Evolutionary conservation across 2,888 invertebrate species (phyloP).

Genomic region (Alitta virens): DNA sequence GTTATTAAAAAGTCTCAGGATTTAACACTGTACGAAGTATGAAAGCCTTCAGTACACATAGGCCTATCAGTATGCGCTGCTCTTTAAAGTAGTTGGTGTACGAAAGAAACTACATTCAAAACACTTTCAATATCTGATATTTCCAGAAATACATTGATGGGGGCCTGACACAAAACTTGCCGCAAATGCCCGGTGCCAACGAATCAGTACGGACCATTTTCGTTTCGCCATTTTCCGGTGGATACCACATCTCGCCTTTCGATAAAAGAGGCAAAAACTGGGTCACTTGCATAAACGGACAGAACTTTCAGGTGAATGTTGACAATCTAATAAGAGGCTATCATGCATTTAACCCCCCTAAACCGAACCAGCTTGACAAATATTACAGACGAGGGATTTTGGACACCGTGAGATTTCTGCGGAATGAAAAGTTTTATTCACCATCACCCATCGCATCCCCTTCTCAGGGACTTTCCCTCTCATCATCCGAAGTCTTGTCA

Average conservation of each 20-base stretch:
- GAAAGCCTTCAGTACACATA: too few species aligned
- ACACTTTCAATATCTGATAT: neutral
- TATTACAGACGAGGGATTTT: slow-evolving; percentile 52
- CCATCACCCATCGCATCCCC: too few species aligned
- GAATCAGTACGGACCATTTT: slow-evolving; percentile 74
- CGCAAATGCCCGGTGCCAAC: slow-evolving; percentile 68
- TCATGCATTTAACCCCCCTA: slow-evolving; percentile 21
- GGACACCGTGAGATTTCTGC: slow-evolving; percentile 52
- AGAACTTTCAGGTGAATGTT: slow-evolving; percentile 40
- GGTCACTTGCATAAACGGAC: slow-evolving; percentile 33
- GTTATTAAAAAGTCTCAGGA: too few species aligned
- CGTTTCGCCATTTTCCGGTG: slow-evolving; percentile 93
- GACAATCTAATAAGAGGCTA: slow-evolving; percentile 9
- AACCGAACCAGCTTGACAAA: neutral
- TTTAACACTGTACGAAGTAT: too few species aligned
- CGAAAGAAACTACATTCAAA: too few species aligned
- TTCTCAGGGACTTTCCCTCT: too few species aligned
- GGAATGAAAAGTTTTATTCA: slow-evolving; percentile 4
- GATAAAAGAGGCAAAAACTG: slow-evolving; percentile 31
- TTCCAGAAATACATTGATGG: slow-evolving; percentile 79
- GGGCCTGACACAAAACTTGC: slow-evolving; percentile 91
- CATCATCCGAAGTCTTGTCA: too few species aligned
- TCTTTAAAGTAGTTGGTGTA: too few species aligned
- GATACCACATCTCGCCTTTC: slow-evolving; percentile 86
- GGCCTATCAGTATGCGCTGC: too few species aligned